Conservation (phyloP, 2,113 vertebrate species). For the Carlito syrichta region DNA sequence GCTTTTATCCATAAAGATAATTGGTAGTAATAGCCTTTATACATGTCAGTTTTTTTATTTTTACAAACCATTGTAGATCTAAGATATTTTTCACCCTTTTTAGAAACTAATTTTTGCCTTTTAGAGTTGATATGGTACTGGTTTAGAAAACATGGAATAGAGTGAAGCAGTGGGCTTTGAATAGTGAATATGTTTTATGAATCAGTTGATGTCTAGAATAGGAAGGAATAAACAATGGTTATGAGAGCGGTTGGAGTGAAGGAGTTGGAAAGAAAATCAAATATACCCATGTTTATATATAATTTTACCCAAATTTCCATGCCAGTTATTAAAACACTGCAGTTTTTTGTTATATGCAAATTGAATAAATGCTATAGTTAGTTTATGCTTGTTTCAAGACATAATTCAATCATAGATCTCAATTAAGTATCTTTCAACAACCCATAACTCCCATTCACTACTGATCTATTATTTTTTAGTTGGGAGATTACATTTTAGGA, state of each 20-base stretch:
- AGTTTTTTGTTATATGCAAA: background rate
- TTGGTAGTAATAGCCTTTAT: background rate
- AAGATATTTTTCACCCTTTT: background rate
- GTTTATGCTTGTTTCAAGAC: background rate
- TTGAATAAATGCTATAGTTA: background rate
- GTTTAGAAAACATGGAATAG: background rate
- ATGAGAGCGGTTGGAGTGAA: too few relatives aligned
- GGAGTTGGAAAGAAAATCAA: background rate
- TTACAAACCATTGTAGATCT: too few relatives aligned
- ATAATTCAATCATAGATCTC: background rate
- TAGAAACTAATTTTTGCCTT: background rate
- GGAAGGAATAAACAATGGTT: background rate
- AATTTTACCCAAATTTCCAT: background rate
- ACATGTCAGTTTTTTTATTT: background rate
- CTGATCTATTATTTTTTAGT: background rate
- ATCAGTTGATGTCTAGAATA: background rate
- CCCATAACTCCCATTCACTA: too few relatives aligned
- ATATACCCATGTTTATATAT: too few relatives aligned
- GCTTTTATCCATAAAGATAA: background rate
- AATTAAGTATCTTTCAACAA: background rate
- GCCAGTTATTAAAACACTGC: background rate
- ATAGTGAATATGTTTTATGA: background rate
- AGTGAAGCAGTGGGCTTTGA: too few relatives aligned
- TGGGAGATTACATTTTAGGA: background rate
- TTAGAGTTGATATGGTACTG: background rate